Base-by-base conservation (phyloP, 1,140 invertebrate genomes). In the Eupeodes corollae region DNA sequence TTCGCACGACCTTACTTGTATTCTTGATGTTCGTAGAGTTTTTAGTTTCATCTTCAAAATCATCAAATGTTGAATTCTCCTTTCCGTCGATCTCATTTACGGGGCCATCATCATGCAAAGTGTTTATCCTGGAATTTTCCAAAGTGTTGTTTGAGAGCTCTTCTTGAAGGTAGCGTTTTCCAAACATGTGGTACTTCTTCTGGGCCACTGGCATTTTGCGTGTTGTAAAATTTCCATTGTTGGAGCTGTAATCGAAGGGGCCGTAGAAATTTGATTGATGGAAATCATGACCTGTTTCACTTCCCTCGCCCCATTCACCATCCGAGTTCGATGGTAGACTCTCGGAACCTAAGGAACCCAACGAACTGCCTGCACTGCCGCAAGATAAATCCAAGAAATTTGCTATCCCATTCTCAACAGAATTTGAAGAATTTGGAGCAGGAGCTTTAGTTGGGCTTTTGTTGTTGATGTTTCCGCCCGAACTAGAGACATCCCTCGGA, bases 101-200 rank as follows among this genome's bases (percentile, higher is more conserved):
- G 3, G 21, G 21, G 21, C 21, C 8, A 5, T 26, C 21, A 26
- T 3, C 8, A 5, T 26, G 21, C 8, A 26, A 26, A 26, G 21
- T 26, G 3, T 8, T 3, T 5, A 8, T 8, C 8, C 21, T 26
- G 21, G 21, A 26, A 26, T 26, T 8, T 5, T 3, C 8, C 15
- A 21, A 5, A n/a, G 39, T 49, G 13, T 15, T 14, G 13, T 46
- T 53, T 9, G 61, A 56, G 1, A 52, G 51, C 31, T 66, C 61
- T 48, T 68, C 86, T 63, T 89, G 84, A 53, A 86, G 83, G 61
- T 83, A 86, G 52, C 88, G 68, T 60, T 90, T 91, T 12, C 87
- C 89, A 63, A 88, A 92, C 79, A 91, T 82, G 54, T 91, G 88
- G 67, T 91, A 87, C 66, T 91, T 92, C 72, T 92, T 91, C 63